Evolutionary conservation across 2,797 vertebrate genomes (phyloP).

Genomic region (Manis pentadactyla): DNA sequence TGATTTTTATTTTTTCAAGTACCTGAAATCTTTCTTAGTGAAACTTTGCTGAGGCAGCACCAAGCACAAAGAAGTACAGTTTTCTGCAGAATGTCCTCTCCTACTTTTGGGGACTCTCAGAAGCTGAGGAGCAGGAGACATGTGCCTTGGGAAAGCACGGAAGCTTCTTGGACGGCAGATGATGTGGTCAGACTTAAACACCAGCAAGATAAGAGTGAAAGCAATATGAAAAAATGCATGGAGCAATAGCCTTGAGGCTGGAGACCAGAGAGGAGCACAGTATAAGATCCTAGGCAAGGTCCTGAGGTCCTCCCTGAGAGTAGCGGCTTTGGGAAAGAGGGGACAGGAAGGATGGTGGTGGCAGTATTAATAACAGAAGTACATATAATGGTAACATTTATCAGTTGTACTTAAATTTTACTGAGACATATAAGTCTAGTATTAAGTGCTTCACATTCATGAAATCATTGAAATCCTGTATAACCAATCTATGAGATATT

Average conservation of each 20-base stretch:
- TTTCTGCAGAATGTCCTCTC: not conserved
- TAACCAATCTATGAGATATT: not conserved
- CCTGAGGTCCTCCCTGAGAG: not conserved
- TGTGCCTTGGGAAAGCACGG: not conserved
- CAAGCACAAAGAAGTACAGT: not conserved
- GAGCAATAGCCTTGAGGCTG: not conserved
- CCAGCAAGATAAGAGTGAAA: not conserved
- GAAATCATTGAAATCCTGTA: not conserved
- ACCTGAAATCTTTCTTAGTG: not conserved
- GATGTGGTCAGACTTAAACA: not conserved
- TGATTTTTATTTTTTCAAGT: slow-evolving; percentile 6
- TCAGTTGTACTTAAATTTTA: not conserved
- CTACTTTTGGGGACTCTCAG: not conserved
- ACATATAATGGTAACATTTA: not conserved
- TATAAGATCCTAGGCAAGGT: not conserved
- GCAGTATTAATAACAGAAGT: not conserved
- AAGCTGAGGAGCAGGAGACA: not conserved
- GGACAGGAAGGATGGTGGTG: too few species aligned
- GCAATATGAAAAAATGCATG: not conserved
- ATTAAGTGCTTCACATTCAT: not conserved
- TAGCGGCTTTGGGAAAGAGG: not conserved
- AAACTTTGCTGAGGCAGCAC: not conserved
- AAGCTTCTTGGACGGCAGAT: not conserved
- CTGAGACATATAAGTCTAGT: not conserved
- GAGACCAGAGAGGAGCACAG: not conserved